phyloP scores from a whole-genome alignment of 2,113 vertebrate species.

The Pygoscelis adeliae region DNA sequence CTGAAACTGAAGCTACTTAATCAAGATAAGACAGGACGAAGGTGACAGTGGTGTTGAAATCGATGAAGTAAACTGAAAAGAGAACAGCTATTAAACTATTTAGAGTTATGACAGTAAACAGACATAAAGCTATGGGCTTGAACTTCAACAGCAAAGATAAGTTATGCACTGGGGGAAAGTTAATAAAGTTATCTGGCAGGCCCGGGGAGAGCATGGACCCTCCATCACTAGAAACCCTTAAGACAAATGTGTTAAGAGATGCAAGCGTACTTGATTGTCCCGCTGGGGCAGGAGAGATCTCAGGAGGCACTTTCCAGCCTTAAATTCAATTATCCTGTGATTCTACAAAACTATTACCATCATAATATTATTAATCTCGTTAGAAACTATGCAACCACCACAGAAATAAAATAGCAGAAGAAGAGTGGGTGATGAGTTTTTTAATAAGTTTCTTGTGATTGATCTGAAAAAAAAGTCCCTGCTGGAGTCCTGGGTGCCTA shows the following conservation, averaged over 20 bases:
- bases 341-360: not conserved
- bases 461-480: not conserved
- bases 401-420: not conserved
- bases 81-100: not conserved
- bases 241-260: not conserved
- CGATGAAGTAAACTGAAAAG: not conserved
- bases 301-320: not conserved
- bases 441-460: not conserved
- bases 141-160: not conserved
- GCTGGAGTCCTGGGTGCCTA: not conserved
- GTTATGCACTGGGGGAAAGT: not conserved
- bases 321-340: not conserved
- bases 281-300: not conserved
- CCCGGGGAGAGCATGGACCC: not conserved
- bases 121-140: not conserved
- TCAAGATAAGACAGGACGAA: not conserved
- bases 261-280: not conserved
- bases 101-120: not conserved
- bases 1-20: not conserved
- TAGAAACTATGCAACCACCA: not conserved
- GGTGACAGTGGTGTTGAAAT: not conserved
- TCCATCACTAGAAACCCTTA: not conserved
- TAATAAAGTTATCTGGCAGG: not conserved
- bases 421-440: not conserved
- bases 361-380: not conserved